Evolutionary conservation across 2,113 vertebrate species (phyloP).

Genomic region (Centropus unirufus): DNA sequence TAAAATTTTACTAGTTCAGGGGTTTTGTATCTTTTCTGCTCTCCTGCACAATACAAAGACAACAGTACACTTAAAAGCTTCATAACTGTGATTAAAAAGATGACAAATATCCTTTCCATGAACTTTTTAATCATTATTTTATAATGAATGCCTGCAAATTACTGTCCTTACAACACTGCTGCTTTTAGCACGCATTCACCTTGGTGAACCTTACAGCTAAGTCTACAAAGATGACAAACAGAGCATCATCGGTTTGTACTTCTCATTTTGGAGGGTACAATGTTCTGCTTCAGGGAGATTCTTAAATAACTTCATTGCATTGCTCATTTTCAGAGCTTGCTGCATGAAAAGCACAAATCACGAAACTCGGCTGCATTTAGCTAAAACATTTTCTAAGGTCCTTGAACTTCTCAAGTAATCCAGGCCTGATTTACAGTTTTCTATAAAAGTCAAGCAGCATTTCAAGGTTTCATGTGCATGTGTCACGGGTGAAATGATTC

Average conservation of each 20-base stretch:
- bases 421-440: constrained; percentile 43
- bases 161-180: not conserved
- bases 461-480: not conserved
- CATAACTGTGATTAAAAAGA: not conserved
- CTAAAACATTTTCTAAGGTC: constrained; percentile 8
- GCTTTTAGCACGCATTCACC: not conserved
- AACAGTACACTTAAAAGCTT: not conserved
- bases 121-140: not conserved
- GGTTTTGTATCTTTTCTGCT: not conserved
- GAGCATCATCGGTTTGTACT: not conserved
- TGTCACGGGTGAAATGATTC: not conserved
- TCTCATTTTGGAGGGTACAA: not conserved
- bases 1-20: not conserved
- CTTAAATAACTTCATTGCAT: not conserved
- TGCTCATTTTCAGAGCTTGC: not conserved
- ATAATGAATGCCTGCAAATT: not conserved
- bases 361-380: constrained; percentile 25
- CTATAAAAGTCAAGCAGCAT: constrained; percentile 57
- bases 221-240: not conserved
- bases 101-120: not conserved
- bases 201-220: not conserved
- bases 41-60: not conserved
- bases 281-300: not conserved
- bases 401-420: constrained; percentile 47
- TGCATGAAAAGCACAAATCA: not conserved